A percentile compares a stretch with the other conserved stretches of the same genome.
Evolutionary conservation across 2,113 vertebrate species (phyloP).

Genomic region (Paedocypris sp.): DNA sequence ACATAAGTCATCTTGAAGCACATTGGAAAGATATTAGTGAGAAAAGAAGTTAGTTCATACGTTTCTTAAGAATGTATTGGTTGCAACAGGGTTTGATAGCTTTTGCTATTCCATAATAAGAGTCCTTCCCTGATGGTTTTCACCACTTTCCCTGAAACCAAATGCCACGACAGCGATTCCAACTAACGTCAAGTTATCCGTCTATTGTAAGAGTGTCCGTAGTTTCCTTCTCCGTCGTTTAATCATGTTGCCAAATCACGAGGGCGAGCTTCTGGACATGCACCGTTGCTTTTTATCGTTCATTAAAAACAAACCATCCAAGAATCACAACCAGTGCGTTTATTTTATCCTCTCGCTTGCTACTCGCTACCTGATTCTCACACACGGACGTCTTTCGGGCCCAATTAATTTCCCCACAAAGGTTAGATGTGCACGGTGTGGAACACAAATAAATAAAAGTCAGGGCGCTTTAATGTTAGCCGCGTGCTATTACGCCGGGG

Average conservation of each 20-base stretch:
- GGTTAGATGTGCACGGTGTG: neutral
- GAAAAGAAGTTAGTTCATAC: slow-evolving; percentile 2
- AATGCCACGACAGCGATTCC: neutral
- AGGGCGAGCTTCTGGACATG: neutral
- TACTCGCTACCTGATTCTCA: neutral
- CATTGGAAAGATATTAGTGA: slow-evolving; percentile 5
- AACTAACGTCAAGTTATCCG: neutral
- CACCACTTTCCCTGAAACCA: neutral
- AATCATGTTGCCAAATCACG: slow-evolving; percentile 6
- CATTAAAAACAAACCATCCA: slow-evolving; percentile 16
- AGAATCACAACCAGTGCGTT: neutral
- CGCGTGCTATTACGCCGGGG: slow-evolving; percentile 35
- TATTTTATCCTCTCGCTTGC: too few species aligned
- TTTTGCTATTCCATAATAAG: too few species aligned
- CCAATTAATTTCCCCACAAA: neutral
- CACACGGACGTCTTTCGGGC: neutral
- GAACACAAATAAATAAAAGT: slow-evolving; percentile 10
- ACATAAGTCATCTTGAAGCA: neutral
- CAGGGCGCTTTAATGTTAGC: slow-evolving; percentile 12
- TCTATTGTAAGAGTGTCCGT: neutral
- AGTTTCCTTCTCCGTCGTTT: neutral
- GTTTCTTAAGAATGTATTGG: slow-evolving; percentile 25
- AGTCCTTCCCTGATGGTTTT: too few species aligned
- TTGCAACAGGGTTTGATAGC: slow-evolving; percentile 16
- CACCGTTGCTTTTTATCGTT: neutral